phyloP scores from a whole-genome alignment of 2,797 vertebrate species.

The Hyperoplus lanceolatus region DNA sequence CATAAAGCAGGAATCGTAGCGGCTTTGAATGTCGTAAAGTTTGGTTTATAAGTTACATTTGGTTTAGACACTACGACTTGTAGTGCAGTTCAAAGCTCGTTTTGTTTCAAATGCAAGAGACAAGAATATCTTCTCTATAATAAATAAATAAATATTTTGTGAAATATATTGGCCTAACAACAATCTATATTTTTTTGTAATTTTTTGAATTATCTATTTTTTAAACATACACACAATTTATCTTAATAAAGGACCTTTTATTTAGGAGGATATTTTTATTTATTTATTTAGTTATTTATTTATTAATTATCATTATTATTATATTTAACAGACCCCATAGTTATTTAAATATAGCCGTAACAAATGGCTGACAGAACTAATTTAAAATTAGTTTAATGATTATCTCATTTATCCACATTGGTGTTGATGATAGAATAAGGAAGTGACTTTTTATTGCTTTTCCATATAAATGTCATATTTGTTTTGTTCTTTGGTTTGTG shows the following conservation, averaged over 20 bases:
- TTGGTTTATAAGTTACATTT: not conserved
- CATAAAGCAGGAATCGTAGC: conserved; percentile 26
- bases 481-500: not conserved
- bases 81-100: not conserved
- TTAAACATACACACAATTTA: too few species aligned
- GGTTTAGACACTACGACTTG: not conserved
- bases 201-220: too few species aligned
- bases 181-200: too few species aligned
- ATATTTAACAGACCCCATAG: too few species aligned
- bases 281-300: too few species aligned
- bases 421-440: not conserved
- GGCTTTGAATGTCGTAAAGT: conserved; percentile 18
- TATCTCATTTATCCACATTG: not conserved
- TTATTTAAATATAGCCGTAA: too few species aligned
- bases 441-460: not conserved
- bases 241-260: too few species aligned
- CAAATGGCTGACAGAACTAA: too few species aligned
- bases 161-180: not conserved
- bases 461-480: not conserved
- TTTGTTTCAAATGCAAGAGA: not conserved
- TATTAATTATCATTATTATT: too few species aligned
- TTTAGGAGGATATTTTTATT: too few species aligned
- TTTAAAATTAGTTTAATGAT: not conserved
- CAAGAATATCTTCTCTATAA: not conserved
- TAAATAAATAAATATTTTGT: not conserved